Base-by-base conservation (phyloP, 1,140 invertebrate species). In the Dendrolimus punctatus region DNA sequence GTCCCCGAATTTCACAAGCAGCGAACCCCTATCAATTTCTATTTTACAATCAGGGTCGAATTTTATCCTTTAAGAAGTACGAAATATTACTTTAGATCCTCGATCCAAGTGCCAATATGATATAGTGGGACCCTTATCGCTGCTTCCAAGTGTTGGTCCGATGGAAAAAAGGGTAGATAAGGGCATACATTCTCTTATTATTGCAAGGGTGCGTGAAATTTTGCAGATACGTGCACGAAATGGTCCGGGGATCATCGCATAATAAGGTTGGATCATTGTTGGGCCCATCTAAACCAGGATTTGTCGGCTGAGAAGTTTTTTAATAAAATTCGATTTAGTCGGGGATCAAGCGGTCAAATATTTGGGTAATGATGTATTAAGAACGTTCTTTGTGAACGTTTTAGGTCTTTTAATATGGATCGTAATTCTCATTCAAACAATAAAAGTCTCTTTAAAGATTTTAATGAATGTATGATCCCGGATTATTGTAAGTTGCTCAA, bases 191-290 rank as follows among this genome's bases (percentile, higher is more conserved):
- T 58, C 68, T 72, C 66, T 66, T 77, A 73, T 77, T 76, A 75
- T 82, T 73, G 75, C 69, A 76, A 76, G 78, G 75, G 80, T 72
- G 75, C 76, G 78, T 80, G 75, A 81, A 83, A 79, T 77, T 80
- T 71, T 71, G 71, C 65, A 80, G 74, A 74, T 78, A 71, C 55
- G 60, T 68, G 61, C 66, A 64, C 58, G 66, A 66, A 64, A 68
- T 71, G 72, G 70, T 65, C 66, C 64, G 57, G 58, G 72, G 75
- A 76, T 75, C 59, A 79, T 68, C 70, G 67, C 72, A 74, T 77
- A 69, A 79, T 79, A 64, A 64, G 62, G 58, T 51, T 37, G 50
- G 23, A 47, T 64, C 57, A 64, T 74, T 71, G 68, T 70, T 73
- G 59, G 45, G 40, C 51, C 39, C 57, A 49, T 57, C 49, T 46